Evolutionary conservation across 2,888 invertebrate genomes (phyloP), one percentile per base, ranked within the genome.

Genomic region (Mythimna pallens): DNA sequence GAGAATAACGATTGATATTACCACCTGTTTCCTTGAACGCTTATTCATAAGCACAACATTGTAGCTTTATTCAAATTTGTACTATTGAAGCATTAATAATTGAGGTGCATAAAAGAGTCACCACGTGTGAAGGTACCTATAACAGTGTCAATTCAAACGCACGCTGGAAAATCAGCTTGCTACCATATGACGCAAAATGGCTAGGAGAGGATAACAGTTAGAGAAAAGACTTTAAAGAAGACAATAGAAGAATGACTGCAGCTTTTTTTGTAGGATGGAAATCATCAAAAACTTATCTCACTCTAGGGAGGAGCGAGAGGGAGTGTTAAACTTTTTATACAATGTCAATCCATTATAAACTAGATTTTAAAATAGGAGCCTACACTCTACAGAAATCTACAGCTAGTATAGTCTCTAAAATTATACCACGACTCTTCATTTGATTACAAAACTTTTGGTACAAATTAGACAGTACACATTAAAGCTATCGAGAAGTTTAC

Each of bases 11-110:
- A 64, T 34, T 59, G 20, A 50, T 65, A 30, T 1, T 59, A 47
- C 36, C 80, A 73, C 47, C 80, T 79, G 80, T 61, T 50, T 12
- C 22, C 34, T 62, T 62, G 10, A 43, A 63, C 54, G 14, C 22
- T 36, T 36, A 52, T 30, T 72, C 54, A 54, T 20, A 30, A 25
- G 43, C 9, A 20, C 47, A 79, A 72, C 36, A 70, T 55, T 70
- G 54, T 79, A 59, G 30, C 5, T 52, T 17, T 34, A 64, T 79
- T 47, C 47, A 54, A 79, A 78, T 54, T 47, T 0, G 8, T 40
- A 14, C 43, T 30, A 47, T 14, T 54, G 14, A 40, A 54, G 47
- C 8, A 69, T 25, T 34, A 0, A 55, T 58, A 36, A 20, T 20
- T 57, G 36, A 22, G 20, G 14, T 22, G 7, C 3, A 12, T 34